Conservation (phyloP, 2,888 invertebrate species). For the Phalera bucephala region DNA sequence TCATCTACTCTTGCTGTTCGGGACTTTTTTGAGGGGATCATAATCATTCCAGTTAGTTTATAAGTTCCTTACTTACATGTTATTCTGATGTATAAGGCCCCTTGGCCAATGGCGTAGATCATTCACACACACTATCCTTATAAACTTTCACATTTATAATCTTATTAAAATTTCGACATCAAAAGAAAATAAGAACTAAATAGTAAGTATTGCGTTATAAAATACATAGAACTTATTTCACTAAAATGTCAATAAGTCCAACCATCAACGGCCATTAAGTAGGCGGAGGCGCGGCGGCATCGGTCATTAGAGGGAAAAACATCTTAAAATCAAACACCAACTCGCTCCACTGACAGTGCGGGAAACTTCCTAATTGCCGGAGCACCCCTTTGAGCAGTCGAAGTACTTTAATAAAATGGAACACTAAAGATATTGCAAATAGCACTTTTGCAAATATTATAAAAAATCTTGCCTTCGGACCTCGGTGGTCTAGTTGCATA, state of each 20-base stretch:
- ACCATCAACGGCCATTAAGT: slow-evolving; percentile 57
- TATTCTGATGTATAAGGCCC: too few relatives aligned
- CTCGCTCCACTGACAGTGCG: slow-evolving; percentile 55
- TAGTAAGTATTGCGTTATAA: too few relatives aligned
- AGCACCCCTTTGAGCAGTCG: slow-evolving; percentile 28
- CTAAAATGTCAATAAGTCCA: slow-evolving; percentile 55
- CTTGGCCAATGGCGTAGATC: too few relatives aligned
- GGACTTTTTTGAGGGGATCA: too few relatives aligned
- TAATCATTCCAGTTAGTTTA: too few relatives aligned
- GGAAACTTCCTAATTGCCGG: slow-evolving; percentile 46
- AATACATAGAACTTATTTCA: slow-evolving; percentile 21
- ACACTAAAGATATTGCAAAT: slow-evolving; percentile 39
- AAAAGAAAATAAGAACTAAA: too few relatives aligned
- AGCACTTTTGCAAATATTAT: slow-evolving; percentile 32
- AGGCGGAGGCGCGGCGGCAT: slow-evolving; percentile 32
- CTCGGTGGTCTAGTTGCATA: too few relatives aligned
- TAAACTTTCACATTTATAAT: too few relatives aligned
- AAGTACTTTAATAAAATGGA: slow-evolving; percentile 17
- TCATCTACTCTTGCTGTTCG: too few relatives aligned
- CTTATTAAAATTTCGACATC: too few relatives aligned
- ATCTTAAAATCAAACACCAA: slow-evolving; percentile 71
- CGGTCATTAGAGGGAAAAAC: slow-evolving; percentile 73
- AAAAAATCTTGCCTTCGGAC: slow-evolving; percentile 2
- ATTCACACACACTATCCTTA: too few relatives aligned
- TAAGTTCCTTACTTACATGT: too few relatives aligned